phyloP scores from a whole-genome alignment of 2,797 vertebrate genomes.

The Alauda arvensis region DNA sequence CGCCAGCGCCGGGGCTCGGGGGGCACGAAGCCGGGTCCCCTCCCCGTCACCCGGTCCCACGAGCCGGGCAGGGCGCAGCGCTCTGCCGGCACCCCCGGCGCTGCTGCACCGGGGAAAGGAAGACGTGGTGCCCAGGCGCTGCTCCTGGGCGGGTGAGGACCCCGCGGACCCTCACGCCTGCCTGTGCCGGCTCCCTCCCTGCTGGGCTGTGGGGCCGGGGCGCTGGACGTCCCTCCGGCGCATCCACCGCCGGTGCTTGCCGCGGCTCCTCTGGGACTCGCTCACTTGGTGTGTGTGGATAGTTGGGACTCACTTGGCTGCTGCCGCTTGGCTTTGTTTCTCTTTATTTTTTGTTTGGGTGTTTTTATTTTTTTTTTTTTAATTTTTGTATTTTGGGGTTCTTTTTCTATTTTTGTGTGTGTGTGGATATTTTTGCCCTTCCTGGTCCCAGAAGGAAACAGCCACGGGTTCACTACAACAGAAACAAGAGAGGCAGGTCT shows the following conservation, averaged over 20 bases:
- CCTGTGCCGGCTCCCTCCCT: not conserved
- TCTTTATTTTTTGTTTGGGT: not conserved
- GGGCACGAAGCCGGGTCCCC: not conserved
- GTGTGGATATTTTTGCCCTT: slow-evolving; percentile 68
- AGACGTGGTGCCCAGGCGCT: slow-evolving; percentile 48
- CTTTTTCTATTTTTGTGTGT: not conserved
- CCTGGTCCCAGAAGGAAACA: slow-evolving; percentile 71
- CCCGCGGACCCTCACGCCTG: not conserved
- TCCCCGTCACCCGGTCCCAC: not conserved
- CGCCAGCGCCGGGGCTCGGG: not conserved
- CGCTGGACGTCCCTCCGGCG: not conserved
- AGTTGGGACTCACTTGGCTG: slow-evolving; percentile 61
- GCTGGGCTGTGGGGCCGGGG: not conserved
- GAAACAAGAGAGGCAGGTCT: slow-evolving; percentile 70
- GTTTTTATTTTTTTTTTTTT: not conserved
- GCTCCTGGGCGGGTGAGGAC: not conserved
- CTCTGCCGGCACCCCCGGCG: not conserved
- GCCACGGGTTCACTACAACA: slow-evolving; percentile 74
- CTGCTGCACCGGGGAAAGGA: slow-evolving; percentile 33
- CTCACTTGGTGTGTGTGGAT: slow-evolving; percentile 53
- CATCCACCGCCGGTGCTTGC: not conserved
- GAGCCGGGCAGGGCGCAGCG: not conserved
- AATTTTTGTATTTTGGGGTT: not conserved
- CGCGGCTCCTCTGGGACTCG: slow-evolving; percentile 40
- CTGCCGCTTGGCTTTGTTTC: slow-evolving; percentile 29